Evolutionary conservation across 2,113 vertebrate genomes (phyloP), one percentile per base, ranked within the genome.

Genomic region (Glaucidium brasilianum): DNA sequence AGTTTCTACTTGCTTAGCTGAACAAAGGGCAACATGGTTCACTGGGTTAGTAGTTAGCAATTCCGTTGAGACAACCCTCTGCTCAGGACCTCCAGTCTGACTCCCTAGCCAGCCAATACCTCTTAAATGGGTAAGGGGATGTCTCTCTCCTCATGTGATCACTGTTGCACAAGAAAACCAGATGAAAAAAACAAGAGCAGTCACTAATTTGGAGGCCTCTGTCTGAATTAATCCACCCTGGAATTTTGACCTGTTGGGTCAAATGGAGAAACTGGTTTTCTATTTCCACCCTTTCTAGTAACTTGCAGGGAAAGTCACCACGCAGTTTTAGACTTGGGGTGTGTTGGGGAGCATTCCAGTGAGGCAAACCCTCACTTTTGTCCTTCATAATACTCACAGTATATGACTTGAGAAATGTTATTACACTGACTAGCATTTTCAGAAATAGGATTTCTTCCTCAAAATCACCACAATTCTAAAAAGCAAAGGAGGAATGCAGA

Each of bases 401-500:
- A 5, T 62, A 23, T 73, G 60, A 92, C 35, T 45, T 85, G 55
- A 68, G 34, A 79, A 60, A 72, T 27, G 21, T 56, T 55, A 37
- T n/a, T 82, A 30, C 11, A 18, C 12, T 60, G 37, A 58, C 16
- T 45, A 74, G 12, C 4, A 32, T 85, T 84, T 85, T 27, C 35
- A 56, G 27, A 78, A 90, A 60, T 29, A 68, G 15, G 21, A 53
- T 83, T 79, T 76, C 23, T 23, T 43, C 49, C 25, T 88, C 53
- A 58, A 59, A 58, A 26, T 62, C 41, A 58, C 53, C 30, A 75
- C 50, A 49, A 21, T 60, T 72, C 72, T 69, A 58, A 79, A 90
- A 76, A 15, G 53, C 30, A 60, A 49, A 76, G 10, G 69, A 75
- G 10, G 10, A 80, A 5, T 6, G 0, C 27, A 0, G 0, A 68